Evolutionary conservation across 2,888 invertebrate species (phyloP), one percentile per base, ranked within the genome.

Genomic region (Altica lythri): DNA sequence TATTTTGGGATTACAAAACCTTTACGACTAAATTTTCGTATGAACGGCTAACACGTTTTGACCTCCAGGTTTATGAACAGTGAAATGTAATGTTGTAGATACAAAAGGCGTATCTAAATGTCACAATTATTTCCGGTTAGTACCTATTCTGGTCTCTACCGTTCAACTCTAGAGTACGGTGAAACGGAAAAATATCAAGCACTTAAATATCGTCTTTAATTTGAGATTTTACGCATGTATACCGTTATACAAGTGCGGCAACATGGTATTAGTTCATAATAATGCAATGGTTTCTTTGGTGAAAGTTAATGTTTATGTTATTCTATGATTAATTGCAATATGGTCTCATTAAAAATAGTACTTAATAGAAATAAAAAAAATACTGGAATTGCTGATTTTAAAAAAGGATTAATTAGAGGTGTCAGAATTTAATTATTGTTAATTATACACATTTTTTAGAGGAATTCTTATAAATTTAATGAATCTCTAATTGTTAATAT

Each of bases 271-370:
- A 22, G 32, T 35, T 44, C 18, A 10, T 14, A 35, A 46, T 46
- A 9, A 27, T n/a, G n/a, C n/a, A n/a, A n/a, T 25, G n/a, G 44
- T 44, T 44, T 46, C 10, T 22, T n/a, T 27, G 37, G 47, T 37
- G 47, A 47, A 47, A 47, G 47, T 47, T 37, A 47, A 37, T 17
- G 25, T 37, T 22, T 47, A 37, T 22, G 14, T 9, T 47, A 27
- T 44, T 30, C 30, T 30, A 34, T 16, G 37, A 27, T 22, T 47
- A 37, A 47, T 37, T 25, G 37, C 27, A 18, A 16, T 32, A 29
- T 16, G 17, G 17, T 14, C 34, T 13, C 19, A 45, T 29, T 29
- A 10, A 10, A 29, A 29, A 29, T n/a, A 29, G 8, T 25, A n/a
- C n/a, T n/a, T n/a, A n/a, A n/a, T n/a, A n/a, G 25, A 25, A 29